Evolutionary conservation across 2,888 invertebrate species (phyloP), one percentile per base, ranked within the genome.

Genomic region (Drosophila putrida): DNA sequence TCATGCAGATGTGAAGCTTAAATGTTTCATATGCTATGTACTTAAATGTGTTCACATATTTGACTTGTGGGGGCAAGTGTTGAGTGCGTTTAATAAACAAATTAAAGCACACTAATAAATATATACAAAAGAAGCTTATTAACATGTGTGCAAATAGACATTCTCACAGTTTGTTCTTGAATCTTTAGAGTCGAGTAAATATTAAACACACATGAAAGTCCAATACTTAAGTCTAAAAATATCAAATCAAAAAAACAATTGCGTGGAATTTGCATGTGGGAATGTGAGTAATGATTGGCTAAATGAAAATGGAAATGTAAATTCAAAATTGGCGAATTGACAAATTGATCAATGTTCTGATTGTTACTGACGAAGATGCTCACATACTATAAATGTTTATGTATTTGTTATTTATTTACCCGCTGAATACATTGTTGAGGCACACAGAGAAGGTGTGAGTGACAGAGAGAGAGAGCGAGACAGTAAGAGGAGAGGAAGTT

Each of bases 371-470:
- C 47, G 15, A 66, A 43, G 35, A 57, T 51, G 51, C 38, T 57
- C 41, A 47, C 44, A 62, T 38, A 51, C 38, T 25, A 20, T 46
- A 53, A n/a, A 11, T 38, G 51, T 36, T 38, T 10, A 53, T 54
- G 31, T 25, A 28, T 15, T 55, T 68, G 43, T 65, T 65, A 44
- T 63, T 71, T 91, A 90, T 85, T 91, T 90, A 90, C 90, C 90
- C 80, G 91, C 90, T 64, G 91, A 90, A 87, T 90, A 90, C 90
- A 90, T 90, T 79, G 69, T 69, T 57, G 74, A 63, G 41, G 60
- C 63, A 63, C 62, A 51, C 54, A 43, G 41, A 50, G 36, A 49
- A 51, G 47, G 53, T 44, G 31, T 36, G 41, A 13, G 43, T 35
- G 33, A 33, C 13, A 25, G 54, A 13, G 43, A 61, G 53, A 44